A percentile compares a stretch with the other conserved stretches of the same genome.
These are phyloP conservation scores for Euphydryas editha DNA, from an alignment of 2,888 invertebrate genomes.

Conservation along the genomic window DNA sequence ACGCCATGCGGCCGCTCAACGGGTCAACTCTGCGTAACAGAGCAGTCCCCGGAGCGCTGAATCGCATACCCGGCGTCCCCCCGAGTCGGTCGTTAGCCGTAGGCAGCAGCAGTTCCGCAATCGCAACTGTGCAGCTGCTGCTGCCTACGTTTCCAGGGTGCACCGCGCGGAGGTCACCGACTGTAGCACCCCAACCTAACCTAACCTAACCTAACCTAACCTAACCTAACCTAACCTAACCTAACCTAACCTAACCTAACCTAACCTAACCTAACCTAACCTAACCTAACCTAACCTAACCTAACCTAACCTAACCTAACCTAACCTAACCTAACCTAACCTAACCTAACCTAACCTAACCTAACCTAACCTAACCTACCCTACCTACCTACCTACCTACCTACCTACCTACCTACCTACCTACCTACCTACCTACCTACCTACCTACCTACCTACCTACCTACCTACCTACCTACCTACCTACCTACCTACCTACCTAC, in stretches of 20 bases:
- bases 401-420: not conserved
- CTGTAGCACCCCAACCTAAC: too few species aligned
- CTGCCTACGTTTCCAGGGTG: too few species aligned
- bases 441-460: conserved; percentile 1
- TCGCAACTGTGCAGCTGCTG: too few species aligned
- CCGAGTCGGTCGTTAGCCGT: too few species aligned
- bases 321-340: not conserved
- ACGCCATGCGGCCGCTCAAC: too few species aligned
- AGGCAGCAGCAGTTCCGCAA: too few species aligned
- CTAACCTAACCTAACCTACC: too few species aligned
- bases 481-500: conserved; percentile 1
- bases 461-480: conserved; percentile 1
- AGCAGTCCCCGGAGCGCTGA: too few species aligned
- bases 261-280: not conserved
- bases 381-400: not conserved
- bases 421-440: conserved; percentile 1
- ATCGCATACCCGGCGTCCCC: too few species aligned
- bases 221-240: not conserved
- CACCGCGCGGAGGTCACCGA: too few species aligned
- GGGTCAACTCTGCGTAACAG: too few species aligned
- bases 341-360: not conserved
- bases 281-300: not conserved
- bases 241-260: not conserved
- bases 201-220: not conserved
- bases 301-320: not conserved